Evolutionary conservation across 2,888 invertebrate genomes (phyloP).

Genomic region (Lutraria lutraria): DNA sequence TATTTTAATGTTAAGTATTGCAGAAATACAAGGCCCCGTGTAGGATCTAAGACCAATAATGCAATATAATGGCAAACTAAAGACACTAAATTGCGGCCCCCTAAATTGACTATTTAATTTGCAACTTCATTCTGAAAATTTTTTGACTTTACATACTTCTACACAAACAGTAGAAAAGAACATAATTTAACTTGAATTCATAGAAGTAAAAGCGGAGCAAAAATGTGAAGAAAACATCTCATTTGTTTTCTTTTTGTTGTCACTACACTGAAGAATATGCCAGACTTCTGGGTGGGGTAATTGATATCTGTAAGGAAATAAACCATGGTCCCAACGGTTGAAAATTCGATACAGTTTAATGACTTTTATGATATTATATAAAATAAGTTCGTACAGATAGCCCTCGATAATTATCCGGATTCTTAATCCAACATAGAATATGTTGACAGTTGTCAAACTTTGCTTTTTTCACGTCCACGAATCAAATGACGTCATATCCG

Average conservation of each 20-base stretch:
- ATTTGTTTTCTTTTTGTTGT: slow-evolving; percentile 12
- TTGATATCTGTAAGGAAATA: background rate
- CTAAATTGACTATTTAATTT: no score
- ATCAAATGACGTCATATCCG: slow-evolving; percentile 60
- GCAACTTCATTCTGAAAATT: background rate
- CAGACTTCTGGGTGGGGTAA: background rate
- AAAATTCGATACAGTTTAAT: background rate
- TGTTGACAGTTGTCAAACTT: slow-evolving; percentile 47
- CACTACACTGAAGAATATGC: background rate
- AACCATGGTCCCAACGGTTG: background rate
- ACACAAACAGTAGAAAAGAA: background rate
- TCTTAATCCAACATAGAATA: background rate
- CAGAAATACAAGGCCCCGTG: no score
- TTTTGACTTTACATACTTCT: background rate
- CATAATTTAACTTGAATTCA: background rate
- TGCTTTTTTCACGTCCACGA: slow-evolving; percentile 54
- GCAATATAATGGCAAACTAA: no score
- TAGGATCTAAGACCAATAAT: no score
- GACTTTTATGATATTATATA: background rate
- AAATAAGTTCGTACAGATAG: background rate
- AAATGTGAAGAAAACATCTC: background rate
- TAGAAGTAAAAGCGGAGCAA: background rate
- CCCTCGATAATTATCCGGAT: background rate
- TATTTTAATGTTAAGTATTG: no score
- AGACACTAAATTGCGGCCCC: no score